Evolutionary conservation across 2,113 vertebrate species (phyloP).

Genomic region (Actinemys pallida): DNA sequence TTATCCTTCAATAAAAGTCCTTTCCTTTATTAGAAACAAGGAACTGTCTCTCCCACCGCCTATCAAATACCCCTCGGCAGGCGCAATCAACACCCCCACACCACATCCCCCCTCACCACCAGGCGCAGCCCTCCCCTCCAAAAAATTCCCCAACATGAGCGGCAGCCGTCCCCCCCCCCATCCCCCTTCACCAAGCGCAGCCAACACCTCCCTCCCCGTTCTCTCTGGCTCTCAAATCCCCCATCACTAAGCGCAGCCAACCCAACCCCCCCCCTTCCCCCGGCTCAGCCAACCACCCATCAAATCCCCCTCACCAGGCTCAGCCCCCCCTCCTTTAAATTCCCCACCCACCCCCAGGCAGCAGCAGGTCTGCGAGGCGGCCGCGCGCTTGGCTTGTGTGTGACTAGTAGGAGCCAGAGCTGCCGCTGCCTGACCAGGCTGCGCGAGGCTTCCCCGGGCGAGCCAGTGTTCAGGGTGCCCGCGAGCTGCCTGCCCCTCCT

Average conservation of each 20-base stretch:
- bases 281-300: conserved; percentile 67
- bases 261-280: neutral
- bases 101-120: neutral
- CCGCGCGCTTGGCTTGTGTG: neutral
- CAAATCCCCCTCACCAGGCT: conserved; percentile 66
- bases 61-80: neutral
- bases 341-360: conserved; percentile 10
- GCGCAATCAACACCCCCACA: neutral
- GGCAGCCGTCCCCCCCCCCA: conserved; percentile 13
- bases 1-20: conserved; percentile 57
- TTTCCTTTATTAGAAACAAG: conserved; percentile 66
- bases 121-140: conserved; percentile 15
- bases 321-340: neutral
- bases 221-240: conserved; percentile 19
- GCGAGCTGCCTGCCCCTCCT: conserved; percentile 26
- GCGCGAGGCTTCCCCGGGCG: conserved; percentile 46
- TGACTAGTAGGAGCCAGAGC: conserved; percentile 8
- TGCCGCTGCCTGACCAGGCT: conserved; percentile 1
- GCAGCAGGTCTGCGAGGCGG: conserved; percentile 52
- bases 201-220: conserved; percentile 12
- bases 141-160: conserved; percentile 17
- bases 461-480: conserved; percentile 41
- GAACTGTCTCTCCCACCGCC: conserved; percentile 32
- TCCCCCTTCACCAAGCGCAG: neutral
- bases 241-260: conserved; percentile 40